A percentile compares a stretch with the other conserved stretches of the same genome.
Evolutionary conservation across 2,797 vertebrate species (phyloP).

Genomic region (Paedocypris micromegethes): DNA sequence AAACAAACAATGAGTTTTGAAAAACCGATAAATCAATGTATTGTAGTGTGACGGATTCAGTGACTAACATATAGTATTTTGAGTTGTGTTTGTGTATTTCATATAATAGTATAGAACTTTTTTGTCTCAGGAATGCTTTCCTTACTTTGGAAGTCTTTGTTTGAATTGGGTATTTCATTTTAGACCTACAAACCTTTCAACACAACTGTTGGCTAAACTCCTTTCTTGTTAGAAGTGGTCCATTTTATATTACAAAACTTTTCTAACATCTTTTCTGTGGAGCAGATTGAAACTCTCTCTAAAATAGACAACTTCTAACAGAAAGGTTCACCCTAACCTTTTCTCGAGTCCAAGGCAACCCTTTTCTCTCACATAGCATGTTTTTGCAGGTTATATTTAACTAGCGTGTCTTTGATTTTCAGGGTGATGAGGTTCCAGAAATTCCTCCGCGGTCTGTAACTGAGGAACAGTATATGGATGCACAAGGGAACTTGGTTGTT

Average conservation of each 20-base stretch:
- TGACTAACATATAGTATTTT: too few species aligned
- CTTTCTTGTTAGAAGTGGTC: slow-evolving; percentile 22
- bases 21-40: too few species aligned
- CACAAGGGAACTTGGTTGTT: slow-evolving; percentile 79
- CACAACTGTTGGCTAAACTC: slow-evolving; percentile 23
- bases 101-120: too few species aligned
- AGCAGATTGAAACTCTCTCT: not conserved
- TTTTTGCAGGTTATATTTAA: not conserved
- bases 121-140: too few species aligned
- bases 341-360: not conserved
- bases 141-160: too few species aligned
- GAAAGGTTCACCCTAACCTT: slow-evolving; percentile 22
- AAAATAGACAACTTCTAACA: slow-evolving; percentile 30
- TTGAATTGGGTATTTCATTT: too few species aligned
- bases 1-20: too few species aligned
- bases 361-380: slow-evolving; percentile 12
- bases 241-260: slow-evolving; percentile 16
- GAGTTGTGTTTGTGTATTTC: too few species aligned
- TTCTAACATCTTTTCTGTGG: too few species aligned
- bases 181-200: too few species aligned
- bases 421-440: slow-evolving; percentile 83
- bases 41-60: too few species aligned
- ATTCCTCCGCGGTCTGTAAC: slow-evolving; percentile 77
- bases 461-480: slow-evolving; percentile 83
- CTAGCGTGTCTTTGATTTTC: slow-evolving; percentile 38